Evolutionary conservation across 2,113 vertebrate genomes (phyloP).

Genomic region (Mastomys natalensis): DNA sequence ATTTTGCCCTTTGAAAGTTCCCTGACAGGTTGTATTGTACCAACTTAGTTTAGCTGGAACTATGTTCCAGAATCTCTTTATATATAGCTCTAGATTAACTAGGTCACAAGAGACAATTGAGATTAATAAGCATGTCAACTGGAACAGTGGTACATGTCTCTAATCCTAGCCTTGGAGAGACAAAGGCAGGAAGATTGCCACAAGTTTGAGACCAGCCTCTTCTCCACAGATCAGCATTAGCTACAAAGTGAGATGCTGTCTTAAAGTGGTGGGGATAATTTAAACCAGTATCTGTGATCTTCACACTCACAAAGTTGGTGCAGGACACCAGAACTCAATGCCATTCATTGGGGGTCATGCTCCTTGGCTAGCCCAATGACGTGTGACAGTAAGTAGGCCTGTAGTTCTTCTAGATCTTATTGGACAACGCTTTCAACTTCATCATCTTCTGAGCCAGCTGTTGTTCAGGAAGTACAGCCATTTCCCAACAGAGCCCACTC

Average conservation of each 20-base stretch:
- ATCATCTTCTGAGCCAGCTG: background rate
- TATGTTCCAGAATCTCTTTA: slow-evolving; percentile 15
- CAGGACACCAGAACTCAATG: background rate
- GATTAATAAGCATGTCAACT: background rate
- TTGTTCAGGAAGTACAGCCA: background rate
- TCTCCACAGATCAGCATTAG: background rate
- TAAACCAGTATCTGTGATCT: background rate
- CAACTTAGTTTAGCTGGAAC: background rate
- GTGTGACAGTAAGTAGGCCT: background rate
- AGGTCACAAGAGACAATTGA: background rate
- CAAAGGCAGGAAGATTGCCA: background rate
- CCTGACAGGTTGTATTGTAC: background rate
- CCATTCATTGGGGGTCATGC: background rate
- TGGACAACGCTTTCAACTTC: background rate
- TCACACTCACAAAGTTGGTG: background rate
- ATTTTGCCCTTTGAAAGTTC: slow-evolving; percentile 13
- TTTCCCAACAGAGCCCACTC: background rate
- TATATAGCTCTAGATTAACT: background rate
- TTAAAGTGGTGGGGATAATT: background rate
- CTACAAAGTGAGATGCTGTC: background rate
- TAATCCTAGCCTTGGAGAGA: background rate
- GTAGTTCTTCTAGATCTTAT: background rate
- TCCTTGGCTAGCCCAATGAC: background rate
- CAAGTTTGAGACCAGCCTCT: background rate
- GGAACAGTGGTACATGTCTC: background rate